These are phyloP conservation scores for Aspidiotus destructor DNA, from an alignment of 2,888 invertebrate genomes.

Conservation along the genomic window DNA sequence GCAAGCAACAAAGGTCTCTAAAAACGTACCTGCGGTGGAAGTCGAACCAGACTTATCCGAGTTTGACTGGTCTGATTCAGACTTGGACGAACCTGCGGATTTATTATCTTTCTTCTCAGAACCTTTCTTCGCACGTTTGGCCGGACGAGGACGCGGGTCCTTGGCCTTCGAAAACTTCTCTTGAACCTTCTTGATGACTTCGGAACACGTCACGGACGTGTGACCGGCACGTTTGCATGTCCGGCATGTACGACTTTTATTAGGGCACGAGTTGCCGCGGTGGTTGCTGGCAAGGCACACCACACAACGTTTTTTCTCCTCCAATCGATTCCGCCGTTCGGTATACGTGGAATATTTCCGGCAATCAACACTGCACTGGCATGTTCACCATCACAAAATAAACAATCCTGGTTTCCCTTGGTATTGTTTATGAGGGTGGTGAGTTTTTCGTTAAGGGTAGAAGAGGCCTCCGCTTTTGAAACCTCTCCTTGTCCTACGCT, in stretches of 20 bases:
- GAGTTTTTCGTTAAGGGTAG: not conserved
- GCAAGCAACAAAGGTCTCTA: not conserved
- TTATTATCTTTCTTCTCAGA: not conserved
- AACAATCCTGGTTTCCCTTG: not conserved
- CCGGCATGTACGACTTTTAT: not conserved
- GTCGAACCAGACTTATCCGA: not conserved
- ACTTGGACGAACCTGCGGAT: not conserved
- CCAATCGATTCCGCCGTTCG: not conserved
- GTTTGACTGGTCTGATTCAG: not conserved
- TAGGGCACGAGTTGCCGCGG: not conserved
- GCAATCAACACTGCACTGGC: not conserved
- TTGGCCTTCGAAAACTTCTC: not conserved
- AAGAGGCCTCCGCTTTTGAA: not conserved
- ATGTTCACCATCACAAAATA: not conserved
- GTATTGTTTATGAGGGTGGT: not conserved
- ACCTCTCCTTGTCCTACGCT: not conserved
- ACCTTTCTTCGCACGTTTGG: not conserved
- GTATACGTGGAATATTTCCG: not conserved
- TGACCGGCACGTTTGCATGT: not conserved
- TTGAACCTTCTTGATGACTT: not conserved
- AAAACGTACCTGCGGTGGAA: not conserved
- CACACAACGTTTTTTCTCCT: not conserved
- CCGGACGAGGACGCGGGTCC: not conserved
- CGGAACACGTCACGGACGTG: not conserved
- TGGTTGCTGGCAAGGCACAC: no score